Percentiles rank a stretch among this genome's conserved stretches.
Evolutionary conservation across 2,797 vertebrate species (phyloP).

Genomic region (Hippoglossus hippoglossus): DNA sequence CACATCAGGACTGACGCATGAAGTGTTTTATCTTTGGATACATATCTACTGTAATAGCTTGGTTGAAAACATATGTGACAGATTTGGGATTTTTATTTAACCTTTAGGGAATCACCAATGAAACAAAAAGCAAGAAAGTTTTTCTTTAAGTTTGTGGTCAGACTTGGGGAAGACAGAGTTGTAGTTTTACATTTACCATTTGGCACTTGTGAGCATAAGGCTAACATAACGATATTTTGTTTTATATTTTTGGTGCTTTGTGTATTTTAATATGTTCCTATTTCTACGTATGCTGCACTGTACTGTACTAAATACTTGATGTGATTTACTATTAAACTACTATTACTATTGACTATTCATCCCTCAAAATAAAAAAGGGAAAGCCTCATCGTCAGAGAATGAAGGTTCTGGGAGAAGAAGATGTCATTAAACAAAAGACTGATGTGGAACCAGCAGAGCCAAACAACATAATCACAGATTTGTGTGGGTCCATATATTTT

Average conservation of each 20-base stretch:
- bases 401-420: conserved; percentile 3
- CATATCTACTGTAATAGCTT: neutral
- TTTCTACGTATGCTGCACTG: too few relatives aligned
- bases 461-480: conserved; percentile 22
- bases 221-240: too few relatives aligned
- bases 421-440: conserved; percentile 16
- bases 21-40: neutral
- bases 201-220: too few relatives aligned
- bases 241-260: too few relatives aligned
- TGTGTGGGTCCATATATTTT: conserved; percentile 37
- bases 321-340: too few relatives aligned
- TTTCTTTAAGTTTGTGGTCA: too few relatives aligned
- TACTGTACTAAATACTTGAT: too few relatives aligned
- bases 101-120: too few relatives aligned
- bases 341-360: conserved; percentile 31
- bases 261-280: neutral
- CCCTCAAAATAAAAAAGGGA: neutral
- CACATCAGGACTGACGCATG: neutral
- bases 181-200: too few relatives aligned
- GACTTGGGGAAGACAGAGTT: too few relatives aligned
- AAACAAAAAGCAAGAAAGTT: too few relatives aligned
- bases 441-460: conserved; percentile 4
- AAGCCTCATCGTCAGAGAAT: conserved; percentile 1
- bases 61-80: neutral
- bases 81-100: neutral